A percentile compares a stretch with the other conserved stretches of the same genome.
Conservation (phyloP, 1,140 invertebrate species). For the Drosophila tristis region DNA sequence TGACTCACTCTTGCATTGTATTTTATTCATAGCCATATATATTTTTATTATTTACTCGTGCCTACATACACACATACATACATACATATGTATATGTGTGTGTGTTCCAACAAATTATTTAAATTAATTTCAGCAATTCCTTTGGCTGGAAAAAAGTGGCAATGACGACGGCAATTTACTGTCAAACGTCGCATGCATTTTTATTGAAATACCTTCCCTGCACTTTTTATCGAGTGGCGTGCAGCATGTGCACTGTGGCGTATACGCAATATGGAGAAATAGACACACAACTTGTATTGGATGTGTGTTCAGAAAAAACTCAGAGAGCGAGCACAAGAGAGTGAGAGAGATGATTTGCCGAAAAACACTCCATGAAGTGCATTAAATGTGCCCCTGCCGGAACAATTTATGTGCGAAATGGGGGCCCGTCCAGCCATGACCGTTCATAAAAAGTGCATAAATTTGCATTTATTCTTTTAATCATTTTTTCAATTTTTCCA, state of each 20-base stretch:
- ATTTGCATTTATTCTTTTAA: constrained; percentile 65
- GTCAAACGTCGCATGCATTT: constrained; percentile 23
- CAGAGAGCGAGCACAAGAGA: no score
- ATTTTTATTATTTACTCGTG: constrained; percentile 35
- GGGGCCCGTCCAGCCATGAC: neutral
- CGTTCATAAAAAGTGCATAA: constrained; percentile 73
- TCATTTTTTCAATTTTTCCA: constrained; percentile 35
- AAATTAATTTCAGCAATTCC: constrained; percentile 61
- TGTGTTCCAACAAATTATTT: constrained; percentile 51
- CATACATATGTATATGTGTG: constrained; percentile 4
- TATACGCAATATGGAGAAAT: constrained; percentile 71
- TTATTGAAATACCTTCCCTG: constrained; percentile 32
- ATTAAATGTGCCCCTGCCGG: constrained; percentile 62
- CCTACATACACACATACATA: no score
- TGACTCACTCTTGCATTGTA: constrained; percentile 42
- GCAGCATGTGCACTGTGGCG: constrained; percentile 61
- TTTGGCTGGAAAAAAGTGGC: neutral
- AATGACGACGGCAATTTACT: constrained; percentile 21
- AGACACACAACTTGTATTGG: constrained; percentile 53
- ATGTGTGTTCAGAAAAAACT: constrained; percentile 6
- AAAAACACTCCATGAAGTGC: constrained; percentile 67
- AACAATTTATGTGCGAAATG: constrained; percentile 34
- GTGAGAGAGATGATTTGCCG: constrained; percentile 36
- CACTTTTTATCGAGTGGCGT: constrained; percentile 57
- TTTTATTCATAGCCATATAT: constrained; percentile 13